phyloP scores from a whole-genome alignment of 2,113 vertebrate species.

The Pardalotus punctatus region DNA sequence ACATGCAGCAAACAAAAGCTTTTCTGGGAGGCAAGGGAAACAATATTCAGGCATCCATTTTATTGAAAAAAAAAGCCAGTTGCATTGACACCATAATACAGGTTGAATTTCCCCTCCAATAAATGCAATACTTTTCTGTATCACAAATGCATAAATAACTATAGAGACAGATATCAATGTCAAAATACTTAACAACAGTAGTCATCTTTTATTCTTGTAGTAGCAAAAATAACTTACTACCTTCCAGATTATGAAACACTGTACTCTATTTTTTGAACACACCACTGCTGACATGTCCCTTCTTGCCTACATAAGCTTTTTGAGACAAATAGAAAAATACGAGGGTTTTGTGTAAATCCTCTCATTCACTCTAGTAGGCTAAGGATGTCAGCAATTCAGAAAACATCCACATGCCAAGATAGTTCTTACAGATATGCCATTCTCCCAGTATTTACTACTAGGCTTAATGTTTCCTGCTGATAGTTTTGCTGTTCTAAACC shows the following conservation, averaged over 20 bases:
- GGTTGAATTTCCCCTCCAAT: neutral
- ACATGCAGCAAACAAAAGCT: neutral
- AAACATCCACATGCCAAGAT: constrained; percentile 8
- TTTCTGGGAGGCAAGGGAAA: neutral
- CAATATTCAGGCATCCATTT: neutral
- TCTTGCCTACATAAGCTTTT: neutral
- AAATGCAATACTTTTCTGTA: neutral
- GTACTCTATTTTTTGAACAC: neutral
- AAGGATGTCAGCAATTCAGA: constrained; percentile 5
- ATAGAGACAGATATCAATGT: neutral
- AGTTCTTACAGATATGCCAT: constrained; percentile 5
- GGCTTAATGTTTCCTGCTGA: constrained; percentile 26
- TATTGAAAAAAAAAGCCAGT: neutral
- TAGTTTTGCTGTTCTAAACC: constrained; percentile 36
- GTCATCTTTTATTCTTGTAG: neutral
- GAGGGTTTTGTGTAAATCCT: neutral
- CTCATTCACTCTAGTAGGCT: neutral
- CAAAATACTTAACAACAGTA: neutral
- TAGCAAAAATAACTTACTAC: neutral
- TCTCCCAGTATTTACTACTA: constrained; percentile 50
- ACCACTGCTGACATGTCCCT: neutral
- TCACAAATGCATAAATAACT: neutral
- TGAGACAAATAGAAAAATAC: neutral
- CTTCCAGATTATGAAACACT: neutral
- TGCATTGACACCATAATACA: neutral